Evolutionary conservation across 1,140 invertebrate genomes (phyloP), one percentile per base, ranked within the genome.

Genomic region (Lasaia peninsularis): DNA sequence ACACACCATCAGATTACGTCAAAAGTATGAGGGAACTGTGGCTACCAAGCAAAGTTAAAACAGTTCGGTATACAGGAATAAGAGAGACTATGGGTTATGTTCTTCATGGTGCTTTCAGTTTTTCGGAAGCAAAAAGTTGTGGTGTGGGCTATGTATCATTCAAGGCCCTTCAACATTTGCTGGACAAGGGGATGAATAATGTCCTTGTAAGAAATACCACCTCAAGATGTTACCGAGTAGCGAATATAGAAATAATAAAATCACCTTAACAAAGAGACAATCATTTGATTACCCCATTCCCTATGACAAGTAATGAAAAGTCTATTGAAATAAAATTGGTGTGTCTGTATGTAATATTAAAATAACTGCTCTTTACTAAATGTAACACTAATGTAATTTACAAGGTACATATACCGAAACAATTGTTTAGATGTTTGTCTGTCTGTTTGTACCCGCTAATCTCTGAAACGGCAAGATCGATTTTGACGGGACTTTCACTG

Each of bases 11-110:
- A 49, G 81, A 91, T 48, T 92, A 95, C 62, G 84, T 88, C 1
- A 75, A 90, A 65, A 77, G 87, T 72, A 95, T 96, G 92, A 88
- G 90, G 59, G 82, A 92, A 37, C 74, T 96, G 2, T 96, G 93
- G 92, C 70, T 96, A 34, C 94, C 94, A 7, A 83, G 90, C 40
- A 85, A 78, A 57, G 81, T 78, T 6, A 74, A 80, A 31, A 90
- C 77, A 31, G 90, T 95, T 32, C 91, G 93, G n/a, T 68, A 91
- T 50, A 91, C 91, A 12, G 92, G 92, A 69, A 90, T 89, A 12
- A 90, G 95, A 67, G 89, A 94, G 78, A 88, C 94, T 2, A 92
- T 96, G 65, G 96, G 96, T 40, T 97, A 93, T 83, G 71, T 96
- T 8, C 91, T 86, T 34, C 84, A 92, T 61, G 95, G 94, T 21